A percentile compares a stretch with the other conserved stretches of the same genome.
phyloP scores from a whole-genome alignment of 2,113 vertebrate genomes.

The Corydoras maculifer region DNA sequence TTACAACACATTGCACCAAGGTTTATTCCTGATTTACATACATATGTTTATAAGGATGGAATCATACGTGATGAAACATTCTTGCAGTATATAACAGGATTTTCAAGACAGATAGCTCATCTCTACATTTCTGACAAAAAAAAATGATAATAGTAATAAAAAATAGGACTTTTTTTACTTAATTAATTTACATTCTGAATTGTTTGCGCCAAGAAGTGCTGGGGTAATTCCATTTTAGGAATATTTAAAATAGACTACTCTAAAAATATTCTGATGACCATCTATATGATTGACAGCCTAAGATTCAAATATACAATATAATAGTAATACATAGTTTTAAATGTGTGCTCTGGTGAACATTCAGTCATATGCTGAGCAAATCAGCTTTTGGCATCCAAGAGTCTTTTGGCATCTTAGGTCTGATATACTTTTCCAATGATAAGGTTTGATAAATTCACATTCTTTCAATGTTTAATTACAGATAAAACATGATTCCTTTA shows the following conservation, averaged over 20 bases:
- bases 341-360: neutral
- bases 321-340: constrained; percentile 7
- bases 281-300: constrained; percentile 18
- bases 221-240: constrained; percentile 3
- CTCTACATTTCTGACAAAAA: constrained; percentile 27
- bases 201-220: constrained; percentile 15
- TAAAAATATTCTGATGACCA: neutral
- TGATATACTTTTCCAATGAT: neutral
- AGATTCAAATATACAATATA: constrained; percentile 35
- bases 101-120: constrained; percentile 25
- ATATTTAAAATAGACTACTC: constrained; percentile 23
- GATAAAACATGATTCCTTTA: neutral
- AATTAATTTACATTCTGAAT: constrained; percentile 14
- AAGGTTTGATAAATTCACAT: neutral
- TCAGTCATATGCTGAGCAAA: neutral
- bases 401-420: neutral
- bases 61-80: constrained; percentile 22
- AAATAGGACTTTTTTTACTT: constrained; percentile 19
- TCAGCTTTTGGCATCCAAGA: constrained; percentile 1
- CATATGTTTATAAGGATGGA: constrained; percentile 16
- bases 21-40: constrained; percentile 37
- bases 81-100: neutral
- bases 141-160: constrained; percentile 27
- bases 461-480: constrained; percentile 6
- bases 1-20: constrained; percentile 7